phyloP scores from a whole-genome alignment of 2,888 invertebrate species.

The Terebella lapidaria region DNA sequence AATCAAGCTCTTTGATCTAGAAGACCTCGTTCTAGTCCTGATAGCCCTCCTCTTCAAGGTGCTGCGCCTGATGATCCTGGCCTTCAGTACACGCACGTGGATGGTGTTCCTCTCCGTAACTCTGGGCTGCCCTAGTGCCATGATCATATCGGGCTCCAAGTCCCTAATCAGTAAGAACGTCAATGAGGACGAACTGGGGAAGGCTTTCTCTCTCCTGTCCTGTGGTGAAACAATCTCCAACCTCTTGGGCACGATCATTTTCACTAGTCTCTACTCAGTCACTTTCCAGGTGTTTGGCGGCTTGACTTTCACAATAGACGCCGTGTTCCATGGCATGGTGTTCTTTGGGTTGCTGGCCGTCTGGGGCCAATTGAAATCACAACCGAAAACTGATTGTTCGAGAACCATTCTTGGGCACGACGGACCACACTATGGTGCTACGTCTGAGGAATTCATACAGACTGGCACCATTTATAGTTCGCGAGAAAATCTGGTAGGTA shows the following conservation, averaged over 20 bases:
- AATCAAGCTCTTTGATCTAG: slow-evolving; percentile 32
- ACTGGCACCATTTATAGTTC: too few species aligned
- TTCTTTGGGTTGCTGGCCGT: not conserved
- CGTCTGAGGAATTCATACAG: too few species aligned
- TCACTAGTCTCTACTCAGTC: slow-evolving; percentile 43
- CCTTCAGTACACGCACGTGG: slow-evolving; percentile 34
- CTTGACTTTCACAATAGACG: slow-evolving; percentile 40
- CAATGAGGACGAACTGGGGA: slow-evolving; percentile 44
- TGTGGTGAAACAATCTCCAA: slow-evolving; percentile 46
- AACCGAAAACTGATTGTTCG: too few species aligned
- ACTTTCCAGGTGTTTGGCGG: slow-evolving; percentile 42
- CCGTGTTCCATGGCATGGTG: slow-evolving; percentile 9
- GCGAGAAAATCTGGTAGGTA: too few species aligned
- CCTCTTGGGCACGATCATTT: slow-evolving; percentile 41
- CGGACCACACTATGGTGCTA: too few species aligned
- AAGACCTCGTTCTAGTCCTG: slow-evolving; percentile 41
- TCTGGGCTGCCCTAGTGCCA: slow-evolving; percentile 41
- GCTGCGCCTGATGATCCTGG: slow-evolving; percentile 33
- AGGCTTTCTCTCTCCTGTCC: slow-evolving; percentile 46
- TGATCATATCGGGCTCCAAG: slow-evolving; percentile 42
- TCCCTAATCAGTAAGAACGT: slow-evolving; percentile 48
- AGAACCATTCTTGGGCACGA: too few species aligned
- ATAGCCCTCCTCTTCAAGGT: slow-evolving; percentile 44
- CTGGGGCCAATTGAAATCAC: too few species aligned
- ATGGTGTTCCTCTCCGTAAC: slow-evolving; percentile 44